Evolutionary conservation across 1,140 invertebrate genomes (phyloP), one percentile per base, ranked within the genome.

Genomic region (Aphidius ervi): DNA sequence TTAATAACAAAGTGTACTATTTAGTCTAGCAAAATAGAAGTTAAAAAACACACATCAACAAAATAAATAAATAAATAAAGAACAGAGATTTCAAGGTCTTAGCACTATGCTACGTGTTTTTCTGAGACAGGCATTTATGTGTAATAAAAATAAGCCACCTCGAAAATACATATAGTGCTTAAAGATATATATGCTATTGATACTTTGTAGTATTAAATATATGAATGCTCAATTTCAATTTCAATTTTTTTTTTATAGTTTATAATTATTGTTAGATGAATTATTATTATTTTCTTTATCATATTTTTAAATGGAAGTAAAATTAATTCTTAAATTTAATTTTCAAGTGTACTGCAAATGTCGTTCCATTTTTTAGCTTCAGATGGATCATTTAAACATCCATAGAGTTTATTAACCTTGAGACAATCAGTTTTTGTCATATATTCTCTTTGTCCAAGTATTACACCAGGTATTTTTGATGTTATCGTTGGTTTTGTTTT

Each of bases 371-470:
- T 87, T 64, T 82, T 79, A 9, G 77, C 74, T 46, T 77, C 77
- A 54, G 68, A 69, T 4, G 80, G 79, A 63, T 77, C 78, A 46
- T 82, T 78, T 3, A 88, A 73, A 68, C 88, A 89, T 4, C 84
- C 84, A 64, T 89, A 89, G 4, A 88, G 70, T 63, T 86, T 82
- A 67, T 89, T 89, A 4, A 90, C 79, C 76, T 90, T 89, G 9
- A 88, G 71, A 68, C 87, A 89, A 67, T 90, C 87, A 5, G 84
- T 84, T 72, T 85, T 82, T 48, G 85, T 86, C 63, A 88, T 72
- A 55, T 78, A 81, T 67, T 81, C 82, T 49, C 86, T 73, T 69
- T 88, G 86, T 6, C 85, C 86, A 2, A 88, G 67, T 45, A 62
- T 75, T 5, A 72, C 74, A 6, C 74, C 78, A 48, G 74, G 67